phyloP scores from a whole-genome alignment of 2,888 invertebrate species.

The Dyspetes luteomarginatus region DNA sequence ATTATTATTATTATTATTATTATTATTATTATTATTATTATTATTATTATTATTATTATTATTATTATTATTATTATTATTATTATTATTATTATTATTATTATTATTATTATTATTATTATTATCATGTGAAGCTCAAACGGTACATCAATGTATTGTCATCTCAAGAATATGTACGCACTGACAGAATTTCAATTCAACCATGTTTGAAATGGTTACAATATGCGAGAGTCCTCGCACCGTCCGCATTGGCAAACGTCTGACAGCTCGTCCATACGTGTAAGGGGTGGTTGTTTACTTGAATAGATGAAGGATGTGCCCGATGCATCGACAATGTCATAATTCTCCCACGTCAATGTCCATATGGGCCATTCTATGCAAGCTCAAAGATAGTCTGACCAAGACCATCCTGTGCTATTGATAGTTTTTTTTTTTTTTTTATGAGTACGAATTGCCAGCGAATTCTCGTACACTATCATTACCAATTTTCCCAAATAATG shows the following conservation, averaged over 20 bases:
- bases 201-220: constrained; percentile 4
- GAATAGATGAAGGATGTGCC: constrained; percentile 16
- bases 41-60: not conserved
- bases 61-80: not conserved
- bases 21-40: not conserved
- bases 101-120: not conserved
- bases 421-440: no score
- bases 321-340: constrained; percentile 19
- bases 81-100: not conserved
- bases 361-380: not conserved
- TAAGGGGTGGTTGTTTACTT: not conserved
- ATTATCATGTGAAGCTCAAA: not conserved
- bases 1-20: not conserved
- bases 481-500: no score
- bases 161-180: not conserved
- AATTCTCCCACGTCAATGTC: not conserved
- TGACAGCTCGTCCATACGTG: constrained; percentile 40
- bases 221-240: not conserved
- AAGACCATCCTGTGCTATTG: no score
- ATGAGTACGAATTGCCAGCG: no score
- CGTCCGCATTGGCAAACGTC: constrained; percentile 8
- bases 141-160: not conserved
- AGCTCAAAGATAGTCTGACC: not conserved
- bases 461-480: no score
- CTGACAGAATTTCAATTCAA: constrained; percentile 27